A percentile compares a stretch with the other conserved stretches of the same genome.
Conservation (phyloP, 2,797 vertebrate species). For the Cryptoprocta ferox region DNA sequence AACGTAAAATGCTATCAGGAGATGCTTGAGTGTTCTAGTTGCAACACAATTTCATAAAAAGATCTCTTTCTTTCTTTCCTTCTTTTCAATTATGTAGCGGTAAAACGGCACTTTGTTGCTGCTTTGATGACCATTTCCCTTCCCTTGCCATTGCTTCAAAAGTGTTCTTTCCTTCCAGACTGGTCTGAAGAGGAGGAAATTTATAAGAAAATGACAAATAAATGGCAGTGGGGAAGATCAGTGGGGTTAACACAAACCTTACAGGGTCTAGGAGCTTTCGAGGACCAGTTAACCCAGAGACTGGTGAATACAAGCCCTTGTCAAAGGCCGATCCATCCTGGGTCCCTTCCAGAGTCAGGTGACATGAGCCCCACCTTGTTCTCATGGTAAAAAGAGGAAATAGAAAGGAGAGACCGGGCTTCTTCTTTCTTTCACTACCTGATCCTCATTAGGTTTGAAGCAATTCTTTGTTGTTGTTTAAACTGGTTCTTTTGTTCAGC, state of each 20-base stretch:
- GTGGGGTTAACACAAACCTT: neutral
- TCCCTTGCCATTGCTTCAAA: neutral
- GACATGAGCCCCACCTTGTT: neutral
- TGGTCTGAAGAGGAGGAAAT: neutral
- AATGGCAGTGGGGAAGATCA: neutral
- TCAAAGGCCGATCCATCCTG: neutral
- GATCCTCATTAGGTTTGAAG: slow-evolving; percentile 58
- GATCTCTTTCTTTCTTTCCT: too few species aligned
- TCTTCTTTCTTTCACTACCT: slow-evolving; percentile 43
- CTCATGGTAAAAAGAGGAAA: neutral
- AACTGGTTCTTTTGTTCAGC: slow-evolving; percentile 65
- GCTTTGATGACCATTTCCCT: neutral
- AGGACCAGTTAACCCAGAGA: neutral
- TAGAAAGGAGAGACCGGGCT: slow-evolving; percentile 45
- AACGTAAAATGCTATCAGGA: neutral
- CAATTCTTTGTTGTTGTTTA: slow-evolving; percentile 73
- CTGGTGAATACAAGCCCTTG: too few species aligned
- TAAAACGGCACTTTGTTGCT: neutral
- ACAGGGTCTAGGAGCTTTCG: neutral
- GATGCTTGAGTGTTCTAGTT: neutral
- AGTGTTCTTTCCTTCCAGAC: neutral
- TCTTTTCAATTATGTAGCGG: neutral
- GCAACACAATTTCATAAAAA: neutral
- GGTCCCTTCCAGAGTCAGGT: neutral
- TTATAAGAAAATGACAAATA: neutral